Conservation (phyloP, 2,797 vertebrate species). For the Lycodopsis pacificus region DNA sequence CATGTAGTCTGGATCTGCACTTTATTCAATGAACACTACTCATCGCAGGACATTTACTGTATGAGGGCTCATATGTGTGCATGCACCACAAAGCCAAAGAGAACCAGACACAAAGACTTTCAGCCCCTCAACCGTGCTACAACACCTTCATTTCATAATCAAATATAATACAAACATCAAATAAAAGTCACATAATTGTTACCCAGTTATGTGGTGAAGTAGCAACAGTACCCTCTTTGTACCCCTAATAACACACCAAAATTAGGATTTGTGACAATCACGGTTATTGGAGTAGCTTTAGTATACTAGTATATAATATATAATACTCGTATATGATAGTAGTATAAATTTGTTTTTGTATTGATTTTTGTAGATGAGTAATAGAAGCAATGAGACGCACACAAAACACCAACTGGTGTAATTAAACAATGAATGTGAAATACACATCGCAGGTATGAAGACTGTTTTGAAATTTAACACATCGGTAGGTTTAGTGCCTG, state of each 20-base stretch:
- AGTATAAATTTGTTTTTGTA: slow-evolving; percentile 23
- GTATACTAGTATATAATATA: neutral
- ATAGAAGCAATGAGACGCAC: slow-evolving; percentile 24
- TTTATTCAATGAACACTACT: neutral
- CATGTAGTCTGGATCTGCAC: neutral
- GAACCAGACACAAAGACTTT: neutral
- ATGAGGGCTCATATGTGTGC: neutral
- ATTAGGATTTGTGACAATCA: slow-evolving; percentile 25
- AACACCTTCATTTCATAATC: slow-evolving; percentile 6
- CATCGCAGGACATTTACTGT: neutral
- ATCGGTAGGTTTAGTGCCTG: slow-evolving; percentile 56
- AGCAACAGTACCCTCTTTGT: neutral
- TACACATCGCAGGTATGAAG: slow-evolving; percentile 48
- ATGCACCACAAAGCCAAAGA: neutral
- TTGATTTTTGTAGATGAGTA: slow-evolving; percentile 44
- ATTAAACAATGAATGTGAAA: slow-evolving; percentile 31
- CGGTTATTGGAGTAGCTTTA: slow-evolving; percentile 20
- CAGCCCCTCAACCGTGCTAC: neutral
- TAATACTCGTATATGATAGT: neutral
- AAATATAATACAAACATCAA: slow-evolving; percentile 7
- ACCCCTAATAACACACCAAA: neutral
- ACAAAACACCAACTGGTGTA: slow-evolving; percentile 30
- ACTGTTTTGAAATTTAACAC: slow-evolving; percentile 50
- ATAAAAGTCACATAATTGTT: neutral
- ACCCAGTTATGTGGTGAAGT: slow-evolving; percentile 1